These are phyloP conservation scores for Gopherus evgoodei DNA, from an alignment of 2,113 vertebrate species.

Conservation along the genomic window DNA sequence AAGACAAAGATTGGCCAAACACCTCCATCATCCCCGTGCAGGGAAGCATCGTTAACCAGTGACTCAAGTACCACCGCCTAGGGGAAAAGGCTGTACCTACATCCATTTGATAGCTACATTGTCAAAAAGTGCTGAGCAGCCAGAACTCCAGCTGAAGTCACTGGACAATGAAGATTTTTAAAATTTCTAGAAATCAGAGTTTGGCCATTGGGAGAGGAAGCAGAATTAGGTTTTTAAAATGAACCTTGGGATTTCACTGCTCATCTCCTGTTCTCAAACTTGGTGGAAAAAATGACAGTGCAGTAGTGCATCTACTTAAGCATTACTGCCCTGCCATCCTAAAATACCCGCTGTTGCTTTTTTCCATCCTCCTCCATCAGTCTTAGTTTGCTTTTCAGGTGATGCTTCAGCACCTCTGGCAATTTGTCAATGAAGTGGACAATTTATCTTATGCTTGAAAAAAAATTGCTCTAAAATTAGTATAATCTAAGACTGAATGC, in stretches of 20 bases:
- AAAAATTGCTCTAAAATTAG: neutral
- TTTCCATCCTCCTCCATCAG: neutral
- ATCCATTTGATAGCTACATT: neutral
- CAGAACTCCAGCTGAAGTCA: neutral
- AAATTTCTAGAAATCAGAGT: neutral
- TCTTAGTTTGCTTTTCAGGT: neutral
- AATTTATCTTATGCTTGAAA: neutral
- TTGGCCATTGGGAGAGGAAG: neutral
- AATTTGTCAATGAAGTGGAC: neutral
- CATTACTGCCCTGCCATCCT: neutral
- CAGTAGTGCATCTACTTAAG: neutral
- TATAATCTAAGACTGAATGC: neutral
- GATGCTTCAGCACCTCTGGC: neutral
- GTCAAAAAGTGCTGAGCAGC: neutral
- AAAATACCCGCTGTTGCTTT: neutral
- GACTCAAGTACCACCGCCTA: neutral
- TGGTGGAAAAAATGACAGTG: neutral
- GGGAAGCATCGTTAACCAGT: neutral
- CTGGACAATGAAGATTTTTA: neutral
- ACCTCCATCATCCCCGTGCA: no score
- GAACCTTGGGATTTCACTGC: neutral
- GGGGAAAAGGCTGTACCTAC: rapidly evolving
- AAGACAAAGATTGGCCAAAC: no score
- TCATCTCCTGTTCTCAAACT: neutral
- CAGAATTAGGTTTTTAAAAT: neutral